Conservation (phyloP, 2,888 invertebrate species). For the Xanthia togata region DNA sequence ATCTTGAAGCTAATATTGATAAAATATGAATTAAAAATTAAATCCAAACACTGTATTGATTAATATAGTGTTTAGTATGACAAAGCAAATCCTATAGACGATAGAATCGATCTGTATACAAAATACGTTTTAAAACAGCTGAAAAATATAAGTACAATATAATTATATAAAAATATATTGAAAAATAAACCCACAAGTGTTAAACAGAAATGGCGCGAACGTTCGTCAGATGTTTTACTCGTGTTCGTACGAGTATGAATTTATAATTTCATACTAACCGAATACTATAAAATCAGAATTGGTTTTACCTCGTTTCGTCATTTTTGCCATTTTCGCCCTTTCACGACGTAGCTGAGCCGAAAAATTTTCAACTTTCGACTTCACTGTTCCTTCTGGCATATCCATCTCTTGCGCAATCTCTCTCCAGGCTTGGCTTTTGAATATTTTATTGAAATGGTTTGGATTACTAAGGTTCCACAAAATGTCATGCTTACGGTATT, state of each 20-base stretch:
- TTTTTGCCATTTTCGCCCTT: neutral
- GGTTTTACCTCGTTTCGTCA: neutral
- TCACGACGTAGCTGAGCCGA: constrained; percentile 9
- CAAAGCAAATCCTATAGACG: neutral
- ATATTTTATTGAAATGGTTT: neutral
- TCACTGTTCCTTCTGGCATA: neutral
- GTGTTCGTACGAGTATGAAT: neutral
- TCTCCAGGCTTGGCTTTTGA: neutral
- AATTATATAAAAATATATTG: too few relatives aligned
- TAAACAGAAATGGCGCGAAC: neutral
- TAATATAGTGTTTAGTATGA: neutral
- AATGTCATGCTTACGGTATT: neutral
- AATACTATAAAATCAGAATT: neutral
- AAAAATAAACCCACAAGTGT: neutral
- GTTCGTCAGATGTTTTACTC: neutral
- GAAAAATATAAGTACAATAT: neutral
- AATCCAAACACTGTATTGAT: neutral
- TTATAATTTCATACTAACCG: neutral
- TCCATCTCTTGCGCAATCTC: neutral
- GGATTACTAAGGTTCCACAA: neutral
- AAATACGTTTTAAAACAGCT: neutral
- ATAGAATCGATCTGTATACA: neutral
- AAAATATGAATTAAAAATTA: neutral
- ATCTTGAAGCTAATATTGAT: neutral
- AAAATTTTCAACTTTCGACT: neutral